Evolutionary conservation across 2,888 invertebrate species (phyloP).

Genomic region (Napeogenes inachia): DNA sequence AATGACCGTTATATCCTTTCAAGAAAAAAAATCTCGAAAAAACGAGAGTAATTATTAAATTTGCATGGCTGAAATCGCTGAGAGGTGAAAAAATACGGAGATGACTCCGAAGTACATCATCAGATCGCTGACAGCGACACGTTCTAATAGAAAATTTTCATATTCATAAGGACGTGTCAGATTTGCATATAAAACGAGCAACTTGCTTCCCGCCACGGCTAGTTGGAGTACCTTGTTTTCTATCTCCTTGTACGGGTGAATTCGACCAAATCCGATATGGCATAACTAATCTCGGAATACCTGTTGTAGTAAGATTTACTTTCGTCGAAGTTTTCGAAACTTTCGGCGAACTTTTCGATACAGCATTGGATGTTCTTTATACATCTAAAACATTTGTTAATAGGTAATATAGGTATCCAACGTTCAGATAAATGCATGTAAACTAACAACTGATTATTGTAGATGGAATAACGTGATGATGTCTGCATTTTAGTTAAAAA

Average conservation of each 20-base stretch:
- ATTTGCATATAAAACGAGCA: conserved; percentile 77
- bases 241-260: conserved; percentile 49
- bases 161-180: conserved; percentile 74
- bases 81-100: conserved; percentile 49
- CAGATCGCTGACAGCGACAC: conserved; percentile 72
- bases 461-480: too few relatives aligned
- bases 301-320: background rate
- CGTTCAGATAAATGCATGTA: too few relatives aligned
- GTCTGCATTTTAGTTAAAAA: too few relatives aligned
- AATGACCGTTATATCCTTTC: background rate
- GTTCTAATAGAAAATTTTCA: conserved; percentile 78
- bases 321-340: too few relatives aligned
- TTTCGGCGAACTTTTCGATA: too few relatives aligned
- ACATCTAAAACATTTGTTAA: too few relatives aligned
- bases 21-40: conserved; percentile 5
- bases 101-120: conserved; percentile 58
- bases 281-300: conserved; percentile 6
- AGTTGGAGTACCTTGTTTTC: conserved; percentile 61
- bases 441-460: too few relatives aligned
- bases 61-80: conserved; percentile 52
- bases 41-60: conserved; percentile 33
- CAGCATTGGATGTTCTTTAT: too few relatives aligned
- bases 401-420: too few relatives aligned
- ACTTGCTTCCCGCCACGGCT: conserved; percentile 52
- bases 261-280: background rate